phyloP scores from a whole-genome alignment of 2,113 vertebrate genomes.

The Hyperopisus bebe region DNA sequence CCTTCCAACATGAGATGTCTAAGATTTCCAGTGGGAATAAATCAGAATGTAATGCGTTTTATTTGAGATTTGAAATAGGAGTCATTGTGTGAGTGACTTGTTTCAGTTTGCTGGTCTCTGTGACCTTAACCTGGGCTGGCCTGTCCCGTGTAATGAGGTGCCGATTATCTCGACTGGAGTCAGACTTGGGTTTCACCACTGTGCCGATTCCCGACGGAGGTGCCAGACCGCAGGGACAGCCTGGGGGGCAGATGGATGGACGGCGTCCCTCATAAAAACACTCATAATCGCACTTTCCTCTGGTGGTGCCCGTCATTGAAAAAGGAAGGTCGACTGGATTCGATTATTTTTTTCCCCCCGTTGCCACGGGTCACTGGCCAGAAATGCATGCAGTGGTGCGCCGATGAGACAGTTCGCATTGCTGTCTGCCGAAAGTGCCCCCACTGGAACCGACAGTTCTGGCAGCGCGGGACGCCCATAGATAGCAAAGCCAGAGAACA shows the following conservation, averaged over 20 bases:
- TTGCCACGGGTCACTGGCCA: background rate
- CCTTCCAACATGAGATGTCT: background rate
- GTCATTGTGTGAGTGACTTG: background rate
- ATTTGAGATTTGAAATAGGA: background rate
- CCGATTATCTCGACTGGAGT: background rate
- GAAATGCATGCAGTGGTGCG: background rate
- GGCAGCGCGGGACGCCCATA: background rate
- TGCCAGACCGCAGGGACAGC: background rate
- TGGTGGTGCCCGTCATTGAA: background rate
- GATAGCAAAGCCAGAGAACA: background rate
- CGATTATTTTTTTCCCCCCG: background rate
- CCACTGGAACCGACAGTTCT: background rate
- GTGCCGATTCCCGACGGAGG: conserved; percentile 49
- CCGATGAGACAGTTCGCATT: background rate
- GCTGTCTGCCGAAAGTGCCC: background rate
- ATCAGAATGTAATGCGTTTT: background rate
- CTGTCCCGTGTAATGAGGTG: background rate
- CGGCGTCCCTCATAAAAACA: background rate
- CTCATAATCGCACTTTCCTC: background rate
- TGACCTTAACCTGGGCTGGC: background rate
- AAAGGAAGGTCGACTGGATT: background rate
- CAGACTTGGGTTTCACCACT: background rate
- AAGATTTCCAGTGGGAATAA: background rate
- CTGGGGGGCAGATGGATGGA: background rate
- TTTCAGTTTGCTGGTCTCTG: background rate